Percentiles rank a stretch among this genome's conserved stretches.
These are phyloP conservation scores for Aphodius granarius DNA, from an alignment of 2,888 invertebrate genomes.

Conservation along the genomic window DNA sequence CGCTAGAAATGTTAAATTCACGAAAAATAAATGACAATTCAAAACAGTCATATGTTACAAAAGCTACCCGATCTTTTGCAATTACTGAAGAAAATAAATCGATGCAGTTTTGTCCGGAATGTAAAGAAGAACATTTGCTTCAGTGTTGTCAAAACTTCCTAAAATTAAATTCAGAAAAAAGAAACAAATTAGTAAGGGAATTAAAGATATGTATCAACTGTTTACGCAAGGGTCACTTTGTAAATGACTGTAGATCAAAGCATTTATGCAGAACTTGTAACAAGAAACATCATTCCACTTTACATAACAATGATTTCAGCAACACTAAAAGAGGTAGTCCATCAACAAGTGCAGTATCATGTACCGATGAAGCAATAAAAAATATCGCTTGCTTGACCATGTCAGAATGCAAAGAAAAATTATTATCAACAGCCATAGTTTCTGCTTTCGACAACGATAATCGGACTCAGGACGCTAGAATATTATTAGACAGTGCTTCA, in stretches of 20 bases:
- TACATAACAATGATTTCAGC: not conserved
- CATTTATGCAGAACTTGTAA: not conserved
- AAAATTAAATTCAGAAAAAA: not conserved
- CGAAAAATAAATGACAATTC: not conserved
- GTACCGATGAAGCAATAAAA: not conserved
- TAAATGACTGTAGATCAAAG: not conserved
- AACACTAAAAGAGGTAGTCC: not conserved
- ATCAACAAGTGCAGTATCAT: not conserved
- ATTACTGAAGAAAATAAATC: not conserved
- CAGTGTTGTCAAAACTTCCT: slow-evolving; percentile 5
- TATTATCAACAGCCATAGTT: not conserved
- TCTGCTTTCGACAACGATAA: not conserved
- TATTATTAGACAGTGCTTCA: not conserved
- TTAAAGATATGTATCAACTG: slow-evolving; percentile 19
- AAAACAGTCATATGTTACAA: not conserved
- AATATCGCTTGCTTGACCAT: not conserved
- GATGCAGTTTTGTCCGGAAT: not conserved
- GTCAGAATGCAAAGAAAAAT: not conserved
- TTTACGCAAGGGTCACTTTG: slow-evolving; percentile 8
- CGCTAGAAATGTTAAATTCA: not conserved
- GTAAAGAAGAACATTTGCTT: slow-evolving; percentile 6
- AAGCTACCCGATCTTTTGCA: not conserved
- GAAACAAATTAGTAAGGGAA: slow-evolving; percentile 5
- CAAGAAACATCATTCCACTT: not conserved
- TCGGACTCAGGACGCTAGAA: not conserved